Evolutionary conservation across 2,888 invertebrate species (phyloP).

Genomic region (Abrostola tripartita): DNA sequence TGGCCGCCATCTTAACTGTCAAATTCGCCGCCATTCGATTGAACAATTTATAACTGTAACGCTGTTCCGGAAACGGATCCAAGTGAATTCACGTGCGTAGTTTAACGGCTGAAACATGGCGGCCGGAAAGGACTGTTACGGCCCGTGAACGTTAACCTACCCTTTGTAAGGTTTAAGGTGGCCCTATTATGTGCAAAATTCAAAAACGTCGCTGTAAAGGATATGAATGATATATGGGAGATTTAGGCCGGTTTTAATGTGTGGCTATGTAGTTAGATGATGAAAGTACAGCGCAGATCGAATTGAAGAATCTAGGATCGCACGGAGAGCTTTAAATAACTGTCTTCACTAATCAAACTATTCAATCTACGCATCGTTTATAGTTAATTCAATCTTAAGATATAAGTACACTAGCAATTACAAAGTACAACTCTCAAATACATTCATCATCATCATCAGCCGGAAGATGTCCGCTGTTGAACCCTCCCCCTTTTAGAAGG

Average conservation of each 20-base stretch:
- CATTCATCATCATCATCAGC: no score
- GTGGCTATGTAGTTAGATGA: conserved; percentile 21
- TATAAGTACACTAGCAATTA: no score
- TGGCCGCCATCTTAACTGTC: conserved; percentile 51
- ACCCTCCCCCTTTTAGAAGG: no score
- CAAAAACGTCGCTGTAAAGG: conserved; percentile 58
- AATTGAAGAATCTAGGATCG: no score
- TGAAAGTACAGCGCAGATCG: no score
- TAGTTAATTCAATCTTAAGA: no score
- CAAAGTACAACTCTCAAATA: no score
- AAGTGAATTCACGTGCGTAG: conserved; percentile 76
- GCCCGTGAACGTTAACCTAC: conserved; percentile 54
- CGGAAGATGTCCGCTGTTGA: no score
- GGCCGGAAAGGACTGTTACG: conserved; percentile 75
- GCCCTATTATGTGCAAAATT: conserved; percentile 71
- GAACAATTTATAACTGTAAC: conserved; percentile 71
- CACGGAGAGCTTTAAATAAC: no score
- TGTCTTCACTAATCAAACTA: no score
- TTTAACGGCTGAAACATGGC: conserved; percentile 79
- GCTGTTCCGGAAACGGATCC: conserved; percentile 75
- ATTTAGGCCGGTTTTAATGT: conserved; percentile 10
- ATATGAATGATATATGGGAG: conserved; percentile 42
- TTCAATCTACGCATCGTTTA: no score
- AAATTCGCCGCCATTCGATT: conserved; percentile 52
- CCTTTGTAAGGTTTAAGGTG: conserved; percentile 51